Evolutionary conservation across 1,140 invertebrate species (phyloP), one percentile per base, ranked within the genome.

Genomic region (Heliconius himera): DNA sequence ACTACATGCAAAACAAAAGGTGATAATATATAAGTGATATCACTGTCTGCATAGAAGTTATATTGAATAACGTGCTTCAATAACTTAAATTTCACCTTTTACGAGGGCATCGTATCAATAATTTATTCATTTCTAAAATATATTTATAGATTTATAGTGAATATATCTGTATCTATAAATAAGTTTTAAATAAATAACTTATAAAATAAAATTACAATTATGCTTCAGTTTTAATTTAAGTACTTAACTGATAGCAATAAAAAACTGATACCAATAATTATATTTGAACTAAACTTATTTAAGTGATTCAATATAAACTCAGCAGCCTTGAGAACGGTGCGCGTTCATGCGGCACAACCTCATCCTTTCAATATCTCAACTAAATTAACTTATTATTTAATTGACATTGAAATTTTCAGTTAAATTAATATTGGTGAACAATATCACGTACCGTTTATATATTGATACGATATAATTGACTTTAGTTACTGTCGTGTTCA

Each of bases 361-460:
- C 80, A 77, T 82, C 80, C 72, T 81, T 74, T 82, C 81, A 81
- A 81, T 83, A 80, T 81, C 77, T 78, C 70, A 72, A 81, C 46
- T 56, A 75, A 70, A 6, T 56, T 73, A 77, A 82, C 76, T 81
- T 74, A 76, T 82, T 80, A 73, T 76, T 78, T 76, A 78, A 78
- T 81, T 80, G 76, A 83, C 82, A 85, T 83, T 85, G 83, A 85
- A 84, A 33, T 70, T 76, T 26, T 75, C 60, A 72, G 22, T 71
- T 78, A 16, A 26, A 49, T 56, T 74, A 56, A 74, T 38, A 54
- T 33, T 76, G 16, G 38, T 73, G 26, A 82, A 85, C 82, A 77
- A 79, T 70, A 75, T 79, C 82, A 82, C 84, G 84, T 83, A 76
- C 60, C 46, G 20, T 1, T 22, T 22, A 22, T 18, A 56, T 22